Base-by-base conservation (phyloP, 64 coral and sea anemone species). In the Stichodactyla helianthus region DNA sequence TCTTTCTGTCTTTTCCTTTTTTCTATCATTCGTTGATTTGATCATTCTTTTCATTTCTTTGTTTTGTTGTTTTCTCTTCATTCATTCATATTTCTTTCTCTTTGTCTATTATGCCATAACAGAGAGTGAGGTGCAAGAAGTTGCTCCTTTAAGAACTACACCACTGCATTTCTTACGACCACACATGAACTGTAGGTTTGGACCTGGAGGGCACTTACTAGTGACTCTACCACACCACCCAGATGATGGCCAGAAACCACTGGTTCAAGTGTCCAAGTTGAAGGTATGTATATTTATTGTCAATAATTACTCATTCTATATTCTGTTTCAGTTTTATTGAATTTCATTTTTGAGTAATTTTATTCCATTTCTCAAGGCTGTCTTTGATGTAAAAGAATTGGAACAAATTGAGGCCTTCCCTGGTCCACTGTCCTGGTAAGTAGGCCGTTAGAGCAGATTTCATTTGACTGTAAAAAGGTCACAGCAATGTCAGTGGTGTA, bases 161-260 rank as follows among this genome's bases (percentile, higher is more conserved):
- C 91, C 91, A 6, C 78, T 92, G 58, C 91, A 64, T 27, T 92
- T 88, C 79, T 16, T 77, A 35, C 86, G 91, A 17, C 91, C 91
- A 53, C 91, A 92, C 52, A 61, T 88, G 63, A 31, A 50, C 0
- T 71, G 86, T 78, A 59, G 27, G 31, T 92, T 92, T 84, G 86
- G 86, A 22, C 59, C 86, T 14, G 86, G 79, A 2, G 91, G 91
- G 59, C 10, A 83, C 22, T 53, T 92, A n/a, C 68, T 92, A 13
- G 83, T 82, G 5, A 82, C 82, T 7, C 80, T 84, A 77, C 79
- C 91, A 6, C 71, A 88, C 26, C 86, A 84, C 15, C 91, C 91
- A 22, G 61, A 52, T 10, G 91, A 92, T 88, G 91, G 91, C 10
- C 83, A 86, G 58, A 91, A 67, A 67, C 84, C 89, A 19, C 63